Percentiles rank a stretch among this genome's conserved stretches.
Evolutionary conservation across 2,888 invertebrate genomes (phyloP).

Genomic region (Toxonevra muliebris): DNA sequence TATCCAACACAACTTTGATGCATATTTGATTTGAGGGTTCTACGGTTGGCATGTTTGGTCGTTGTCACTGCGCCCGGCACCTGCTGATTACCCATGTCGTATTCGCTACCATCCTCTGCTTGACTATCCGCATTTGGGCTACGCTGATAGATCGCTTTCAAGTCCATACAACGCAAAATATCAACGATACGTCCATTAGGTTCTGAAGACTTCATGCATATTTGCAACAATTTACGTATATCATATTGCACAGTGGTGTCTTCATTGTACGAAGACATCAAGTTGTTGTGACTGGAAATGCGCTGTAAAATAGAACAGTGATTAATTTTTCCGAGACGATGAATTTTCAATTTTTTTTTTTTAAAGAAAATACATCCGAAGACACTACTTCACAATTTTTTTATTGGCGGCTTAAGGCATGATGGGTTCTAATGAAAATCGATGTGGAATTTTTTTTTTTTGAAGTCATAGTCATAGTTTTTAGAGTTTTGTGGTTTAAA

Average conservation of each 20-base stretch:
- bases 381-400: too few relatives aligned
- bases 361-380: too few relatives aligned
- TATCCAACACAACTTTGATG: slow-evolving; percentile 69
- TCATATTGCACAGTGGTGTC: slow-evolving; percentile 60
- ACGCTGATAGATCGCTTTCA: slow-evolving; percentile 62
- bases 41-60: slow-evolving; percentile 52
- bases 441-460: too few relatives aligned
- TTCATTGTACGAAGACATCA: slow-evolving; percentile 44
- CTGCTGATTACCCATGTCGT: slow-evolving; percentile 60
- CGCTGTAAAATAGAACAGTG: slow-evolving; percentile 42
- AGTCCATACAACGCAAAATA: slow-evolving; percentile 61
- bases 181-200: slow-evolving; percentile 58
- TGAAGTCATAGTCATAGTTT: too few relatives aligned
- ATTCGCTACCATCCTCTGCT: slow-evolving; percentile 52
- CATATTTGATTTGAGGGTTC: slow-evolving; percentile 67
- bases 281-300: slow-evolving; percentile 47
- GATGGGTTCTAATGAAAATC: too few relatives aligned
- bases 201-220: slow-evolving; percentile 61
- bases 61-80: slow-evolving; percentile 55
- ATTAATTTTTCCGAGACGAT: too few relatives aligned
- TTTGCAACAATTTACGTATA: slow-evolving; percentile 57
- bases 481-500: too few relatives aligned
- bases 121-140: slow-evolving; percentile 42
- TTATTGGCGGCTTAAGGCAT: too few relatives aligned
- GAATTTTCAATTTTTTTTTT: too few relatives aligned